A percentile compares a stretch with the other conserved stretches of the same genome.
Conservation (phyloP, 2,113 vertebrate species). For the western clawed frog (Xenopus tropicalis) region UCB_Xtro_10.0 CM004451.2:66667001-66667500, state of each 20-base stretch:
- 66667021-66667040: constrained; percentile 41
- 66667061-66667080: constrained; percentile 43
- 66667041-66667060: constrained; percentile 47
- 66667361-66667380: background rate
- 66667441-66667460: no score
- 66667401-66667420: background rate
- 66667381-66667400: background rate
- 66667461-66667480: no score
- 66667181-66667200: constrained; percentile 27
- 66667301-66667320: background rate
- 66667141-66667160: constrained; percentile 41
- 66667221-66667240: constrained; percentile 18
- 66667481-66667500: no score
- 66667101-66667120: constrained; percentile 36
- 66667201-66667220: constrained; percentile 19
- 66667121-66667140: constrained; percentile 40
- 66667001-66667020: constrained; percentile 44
- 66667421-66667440: background rate
- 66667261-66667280: background rate
- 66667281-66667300: constrained; percentile 1
- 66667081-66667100: constrained; percentile 44
- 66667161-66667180: constrained; percentile 40
- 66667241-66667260: constrained; percentile 21
- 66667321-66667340: background rate
- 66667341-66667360: background rate